Percentiles rank a stretch among this genome's conserved stretches.
phyloP scores from a whole-genome alignment of 1,140 invertebrate species.

The Heliconius himera region DNA sequence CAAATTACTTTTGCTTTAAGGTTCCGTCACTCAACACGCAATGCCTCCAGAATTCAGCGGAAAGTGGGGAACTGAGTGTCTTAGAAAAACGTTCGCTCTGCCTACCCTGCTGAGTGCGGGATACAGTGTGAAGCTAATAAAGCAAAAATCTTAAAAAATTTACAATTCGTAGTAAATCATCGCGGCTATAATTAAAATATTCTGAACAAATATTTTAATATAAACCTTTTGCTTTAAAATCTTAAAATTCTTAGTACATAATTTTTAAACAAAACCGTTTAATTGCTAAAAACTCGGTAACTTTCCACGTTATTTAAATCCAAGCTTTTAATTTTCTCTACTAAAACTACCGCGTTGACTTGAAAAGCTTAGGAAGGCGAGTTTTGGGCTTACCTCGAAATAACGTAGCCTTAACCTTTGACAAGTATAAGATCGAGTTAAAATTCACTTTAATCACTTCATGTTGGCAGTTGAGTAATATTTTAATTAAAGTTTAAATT shows the following conservation, averaged over 20 bases:
- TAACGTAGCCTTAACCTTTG: slow-evolving; percentile 8
- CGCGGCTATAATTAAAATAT: not conserved
- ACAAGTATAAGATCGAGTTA: not conserved
- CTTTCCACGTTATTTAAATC: not conserved
- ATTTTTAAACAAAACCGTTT: slow-evolving; percentile 4
- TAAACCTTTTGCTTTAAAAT: not conserved
- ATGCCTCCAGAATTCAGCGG: too few species aligned
- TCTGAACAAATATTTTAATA: not conserved
- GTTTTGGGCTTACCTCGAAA: not conserved
- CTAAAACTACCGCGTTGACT: not conserved
- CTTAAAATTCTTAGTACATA: not conserved
- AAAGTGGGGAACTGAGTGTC: too few species aligned
- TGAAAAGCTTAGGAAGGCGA: not conserved
- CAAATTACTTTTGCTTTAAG: not conserved
- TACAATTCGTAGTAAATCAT: not conserved
- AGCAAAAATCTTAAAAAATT: too few species aligned
- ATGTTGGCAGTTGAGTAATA: not conserved
- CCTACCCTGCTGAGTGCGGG: too few species aligned
- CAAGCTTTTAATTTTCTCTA: slow-evolving; percentile 2
- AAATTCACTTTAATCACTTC: not conserved
- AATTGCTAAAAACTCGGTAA: not conserved
- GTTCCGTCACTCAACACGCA: too few species aligned
- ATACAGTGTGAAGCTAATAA: too few species aligned
- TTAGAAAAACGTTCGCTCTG: too few species aligned
- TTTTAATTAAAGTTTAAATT: not conserved